Conservation (phyloP, 2,113 vertebrate species). For the Lonchura striata region DNA sequence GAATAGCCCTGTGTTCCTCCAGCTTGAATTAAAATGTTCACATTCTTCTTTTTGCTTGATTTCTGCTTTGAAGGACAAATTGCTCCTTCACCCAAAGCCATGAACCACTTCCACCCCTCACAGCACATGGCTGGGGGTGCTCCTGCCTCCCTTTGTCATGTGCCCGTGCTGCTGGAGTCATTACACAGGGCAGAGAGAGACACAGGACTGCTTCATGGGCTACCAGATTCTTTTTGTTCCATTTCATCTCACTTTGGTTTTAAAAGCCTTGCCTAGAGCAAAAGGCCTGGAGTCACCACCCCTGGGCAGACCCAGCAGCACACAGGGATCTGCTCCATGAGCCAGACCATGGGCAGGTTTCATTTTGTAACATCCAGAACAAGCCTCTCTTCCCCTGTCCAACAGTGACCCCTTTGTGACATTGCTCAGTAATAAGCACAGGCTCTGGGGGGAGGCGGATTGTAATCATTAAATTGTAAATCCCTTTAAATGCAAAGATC, state of each 20-base stretch:
- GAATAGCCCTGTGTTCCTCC: not conserved
- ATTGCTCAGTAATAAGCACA: slow-evolving; percentile 30
- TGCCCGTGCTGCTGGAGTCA: rapidly evolving
- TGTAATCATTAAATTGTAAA: slow-evolving; percentile 73
- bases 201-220: not conserved
- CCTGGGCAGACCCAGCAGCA: not conserved
- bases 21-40: not conserved
- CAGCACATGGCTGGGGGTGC: not conserved
- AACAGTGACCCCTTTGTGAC: slow-evolving; percentile 25
- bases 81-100: not conserved
- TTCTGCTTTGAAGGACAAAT: not conserved
- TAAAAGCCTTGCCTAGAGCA: not conserved
- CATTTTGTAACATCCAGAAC: not conserved
- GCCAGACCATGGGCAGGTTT: not conserved
- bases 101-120: rapidly evolving
- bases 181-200: not conserved
- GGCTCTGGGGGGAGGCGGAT: not conserved
- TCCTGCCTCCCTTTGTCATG: not conserved
- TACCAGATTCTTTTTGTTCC: not conserved
- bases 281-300: not conserved
- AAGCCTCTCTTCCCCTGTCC: not conserved
- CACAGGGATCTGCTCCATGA: not conserved
- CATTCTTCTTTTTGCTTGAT: not conserved
- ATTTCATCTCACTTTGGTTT: not conserved
- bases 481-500: slow-evolving; percentile 74